Conservation (phyloP, 2,797 vertebrate genomes). For the Decapterus maruadsi region DNA sequence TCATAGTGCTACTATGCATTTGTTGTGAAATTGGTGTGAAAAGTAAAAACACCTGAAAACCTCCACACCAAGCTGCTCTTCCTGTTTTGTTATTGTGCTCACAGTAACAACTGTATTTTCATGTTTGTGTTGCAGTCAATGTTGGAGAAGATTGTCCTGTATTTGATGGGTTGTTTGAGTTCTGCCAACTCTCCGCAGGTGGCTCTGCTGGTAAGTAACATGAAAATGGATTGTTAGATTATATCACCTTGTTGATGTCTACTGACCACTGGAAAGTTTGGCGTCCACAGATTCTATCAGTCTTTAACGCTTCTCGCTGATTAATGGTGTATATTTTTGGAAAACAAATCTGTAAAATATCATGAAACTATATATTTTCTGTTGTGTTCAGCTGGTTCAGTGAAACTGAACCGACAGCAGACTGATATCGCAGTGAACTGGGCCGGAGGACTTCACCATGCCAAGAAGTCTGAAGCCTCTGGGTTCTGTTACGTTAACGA, state of each 20-base stretch:
- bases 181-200: conserved; percentile 93
- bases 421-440: conserved; percentile 96
- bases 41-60: neutral
- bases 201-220: conserved; percentile 91
- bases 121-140: conserved; percentile 85
- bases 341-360: conserved; percentile 24
- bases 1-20: too few relatives aligned
- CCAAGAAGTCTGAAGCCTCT: conserved; percentile 95
- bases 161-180: conserved; percentile 95
- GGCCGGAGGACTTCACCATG: conserved; percentile 95
- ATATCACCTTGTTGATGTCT: neutral
- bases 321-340: too few relatives aligned
- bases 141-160: conserved; percentile 96
- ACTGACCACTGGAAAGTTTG: too few relatives aligned
- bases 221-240: neutral
- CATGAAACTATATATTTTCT: neutral
- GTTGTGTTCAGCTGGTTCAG: conserved; percentile 88
- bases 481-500: conserved; percentile 96
- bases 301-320: too few relatives aligned
- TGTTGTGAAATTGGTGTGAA: too few relatives aligned
- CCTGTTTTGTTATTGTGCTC: neutral
- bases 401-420: conserved; percentile 94
- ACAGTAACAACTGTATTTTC: too few relatives aligned
- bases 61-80: neutral
- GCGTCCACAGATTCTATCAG: too few relatives aligned